Base-by-base conservation (phyloP, 64 coral and sea anemone genomes). In the Actinia tenebrosa region DNA sequence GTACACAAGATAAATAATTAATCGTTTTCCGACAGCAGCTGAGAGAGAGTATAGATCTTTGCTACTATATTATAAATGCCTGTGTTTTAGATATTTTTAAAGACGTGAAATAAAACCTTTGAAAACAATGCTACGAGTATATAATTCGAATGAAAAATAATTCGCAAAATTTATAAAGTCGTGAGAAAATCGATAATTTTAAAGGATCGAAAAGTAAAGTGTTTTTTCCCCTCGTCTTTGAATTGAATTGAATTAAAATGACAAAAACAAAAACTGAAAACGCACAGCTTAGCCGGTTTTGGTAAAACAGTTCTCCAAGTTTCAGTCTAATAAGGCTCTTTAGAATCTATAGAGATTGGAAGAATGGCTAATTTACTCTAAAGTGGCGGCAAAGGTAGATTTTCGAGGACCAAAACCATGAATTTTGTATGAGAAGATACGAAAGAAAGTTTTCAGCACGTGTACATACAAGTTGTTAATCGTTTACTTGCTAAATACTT, bases 1-100 rank as follows among this genome's bases (percentile, higher is more conserved):
- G 69, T 75, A 75, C 69, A 75, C 69, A 75, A 30, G 11, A 75
- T 75, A 13, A 75, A 75, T 42, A 30, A 75, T 75, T 75, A 42
- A 75, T 75, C 10, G 14, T 30, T 42, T 75, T 30, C 14, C 2
- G 6, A 10, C 1, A 10, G 26, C 69, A 75, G 69, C 69, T 75
- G 69, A 75, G 25, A 3, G 25, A 30, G 11, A 30, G 25, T 75
- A 10, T 75, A 75, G n/a, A 75, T 75, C 11, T 75, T 26, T 43
- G 10, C 9, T 30, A 0, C 11, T 26, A 75, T 7, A 11, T 30
- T 75, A 26, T 15, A 4, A 75, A 30, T 16, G 5, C 10, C 19
- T 66, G 20, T 10, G 3, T 9, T 66, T n/a, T 23, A 20, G 63
- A 66, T 66, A n/a, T 7, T 66, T 66, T 66, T 66, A 66, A 23